Percentiles rank a stretch among this genome's conserved stretches.
phyloP scores from a whole-genome alignment of 2,888 invertebrate genomes.

The Deilephila elpenor region DNA sequence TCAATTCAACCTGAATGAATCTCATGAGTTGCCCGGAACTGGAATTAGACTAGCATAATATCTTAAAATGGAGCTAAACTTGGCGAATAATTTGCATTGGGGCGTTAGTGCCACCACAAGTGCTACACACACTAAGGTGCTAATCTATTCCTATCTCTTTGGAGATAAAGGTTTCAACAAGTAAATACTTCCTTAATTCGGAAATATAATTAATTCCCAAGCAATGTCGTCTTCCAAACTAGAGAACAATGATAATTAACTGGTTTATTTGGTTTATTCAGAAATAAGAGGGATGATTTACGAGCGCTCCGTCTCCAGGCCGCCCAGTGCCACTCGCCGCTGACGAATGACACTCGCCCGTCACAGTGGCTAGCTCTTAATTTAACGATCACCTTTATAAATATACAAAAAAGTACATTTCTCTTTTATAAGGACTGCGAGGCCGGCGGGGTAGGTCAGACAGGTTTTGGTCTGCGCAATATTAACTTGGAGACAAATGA shows the following conservation, averaged over 20 bases:
- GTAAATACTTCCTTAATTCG: not conserved
- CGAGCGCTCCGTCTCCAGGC: not conserved
- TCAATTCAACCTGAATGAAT: too few relatives aligned
- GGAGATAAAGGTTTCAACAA: too few relatives aligned
- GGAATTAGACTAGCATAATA: too few relatives aligned
- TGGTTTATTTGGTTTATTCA: conserved; percentile 9
- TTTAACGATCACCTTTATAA: conserved; percentile 23
- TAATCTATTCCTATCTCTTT: too few relatives aligned
- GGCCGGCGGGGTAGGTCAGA: too few relatives aligned
- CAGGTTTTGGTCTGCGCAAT: too few relatives aligned
- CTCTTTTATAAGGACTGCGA: not conserved
- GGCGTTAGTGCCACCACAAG: too few relatives aligned
- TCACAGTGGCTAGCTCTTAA: conserved; percentile 25
- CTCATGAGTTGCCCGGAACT: too few relatives aligned
- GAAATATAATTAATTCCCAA: not conserved
- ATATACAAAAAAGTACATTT: not conserved
- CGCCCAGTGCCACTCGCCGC: conserved; percentile 10
- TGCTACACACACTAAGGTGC: too few relatives aligned
- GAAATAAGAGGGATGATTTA: conserved; percentile 13
- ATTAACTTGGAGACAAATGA: too few relatives aligned
- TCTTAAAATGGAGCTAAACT: too few relatives aligned
- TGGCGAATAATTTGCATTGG: too few relatives aligned
- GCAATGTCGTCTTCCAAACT: not conserved
- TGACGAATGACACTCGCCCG: conserved; percentile 23
- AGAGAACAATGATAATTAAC: conserved; percentile 7